These are phyloP conservation scores for Heliconius sara DNA, from an alignment of 2,888 invertebrate genomes.

Conservation along the genomic window DNA sequence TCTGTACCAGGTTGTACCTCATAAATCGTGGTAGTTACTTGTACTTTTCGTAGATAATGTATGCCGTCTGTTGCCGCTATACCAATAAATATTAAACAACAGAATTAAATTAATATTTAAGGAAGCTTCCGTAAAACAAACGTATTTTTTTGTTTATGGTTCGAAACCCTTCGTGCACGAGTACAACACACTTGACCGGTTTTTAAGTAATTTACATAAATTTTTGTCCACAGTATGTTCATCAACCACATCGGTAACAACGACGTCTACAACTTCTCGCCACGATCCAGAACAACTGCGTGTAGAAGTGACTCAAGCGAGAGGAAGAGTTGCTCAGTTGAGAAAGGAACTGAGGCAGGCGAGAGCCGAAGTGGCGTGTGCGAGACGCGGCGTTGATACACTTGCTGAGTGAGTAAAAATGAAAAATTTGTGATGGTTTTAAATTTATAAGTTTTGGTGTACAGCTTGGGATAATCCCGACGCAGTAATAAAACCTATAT, in stretches of 20 bases:
- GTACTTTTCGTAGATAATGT: too few relatives aligned
- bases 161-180: too few relatives aligned
- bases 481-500: neutral
- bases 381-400: conserved; percentile 96
- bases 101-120: too few relatives aligned
- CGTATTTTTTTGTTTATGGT: too few relatives aligned
- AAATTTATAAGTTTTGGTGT: too few relatives aligned
- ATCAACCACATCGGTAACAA: conserved; percentile 86
- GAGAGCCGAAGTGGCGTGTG: conserved; percentile 94
- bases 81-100: too few relatives aligned
- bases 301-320: conserved; percentile 95
- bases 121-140: too few relatives aligned
- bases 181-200: neutral
- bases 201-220: neutral
- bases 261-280: conserved; percentile 93
- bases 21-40: too few relatives aligned
- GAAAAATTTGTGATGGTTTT: neutral
- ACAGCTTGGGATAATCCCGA: too few relatives aligned
- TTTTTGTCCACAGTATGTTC: conserved; percentile 89
- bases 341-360: conserved; percentile 96
- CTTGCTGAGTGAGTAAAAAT: conserved; percentile 89
- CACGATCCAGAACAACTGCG: conserved; percentile 97
- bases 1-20: too few relatives aligned
- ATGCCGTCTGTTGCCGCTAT: too few relatives aligned
- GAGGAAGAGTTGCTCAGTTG: conserved; percentile 93